Conservation (phyloP, 2,888 invertebrate species). For the Pemphredon lugubris region DNA sequence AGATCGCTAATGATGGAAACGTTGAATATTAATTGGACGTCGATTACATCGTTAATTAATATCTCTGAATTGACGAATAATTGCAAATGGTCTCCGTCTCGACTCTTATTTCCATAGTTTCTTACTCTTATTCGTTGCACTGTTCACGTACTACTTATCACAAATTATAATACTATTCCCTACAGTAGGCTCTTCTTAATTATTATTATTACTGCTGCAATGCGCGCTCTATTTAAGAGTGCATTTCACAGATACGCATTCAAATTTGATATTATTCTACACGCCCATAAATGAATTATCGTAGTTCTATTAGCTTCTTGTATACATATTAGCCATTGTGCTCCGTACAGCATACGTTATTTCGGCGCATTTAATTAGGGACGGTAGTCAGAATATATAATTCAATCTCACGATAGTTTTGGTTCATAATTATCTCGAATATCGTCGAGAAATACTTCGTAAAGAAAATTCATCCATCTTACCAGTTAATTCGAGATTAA, state of each 20-base stretch:
- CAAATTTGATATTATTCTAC: conserved; percentile 24
- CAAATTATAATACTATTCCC: conserved; percentile 31
- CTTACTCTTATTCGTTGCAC: conserved; percentile 46
- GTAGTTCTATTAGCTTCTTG: conserved; percentile 49
- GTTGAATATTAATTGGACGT: no score
- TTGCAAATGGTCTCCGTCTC: conserved; percentile 14
- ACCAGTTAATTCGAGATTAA: no score
- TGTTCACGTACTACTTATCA: conserved; percentile 34
- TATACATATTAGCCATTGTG: conserved; percentile 29
- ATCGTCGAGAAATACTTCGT: no score
- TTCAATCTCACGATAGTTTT: not conserved
- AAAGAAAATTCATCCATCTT: not conserved
- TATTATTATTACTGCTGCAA: conserved; percentile 55
- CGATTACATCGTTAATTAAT: no score
- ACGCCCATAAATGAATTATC: conserved; percentile 41
- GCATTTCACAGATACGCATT: conserved; percentile 46
- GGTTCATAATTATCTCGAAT: not conserved
- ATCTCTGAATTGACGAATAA: no score
- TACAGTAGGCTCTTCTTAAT: conserved; percentile 43
- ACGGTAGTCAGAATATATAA: not conserved
- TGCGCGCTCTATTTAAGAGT: conserved; percentile 51
- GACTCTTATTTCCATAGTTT: conserved; percentile 39
- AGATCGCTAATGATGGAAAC: no score
- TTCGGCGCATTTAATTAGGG: not conserved
- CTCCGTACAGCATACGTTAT: conserved; percentile 1